Percentiles rank a stretch among this genome's conserved stretches.
Evolutionary conservation across 1,140 invertebrate species (phyloP).

Genomic region (Temnothorax nylanderi): DNA sequence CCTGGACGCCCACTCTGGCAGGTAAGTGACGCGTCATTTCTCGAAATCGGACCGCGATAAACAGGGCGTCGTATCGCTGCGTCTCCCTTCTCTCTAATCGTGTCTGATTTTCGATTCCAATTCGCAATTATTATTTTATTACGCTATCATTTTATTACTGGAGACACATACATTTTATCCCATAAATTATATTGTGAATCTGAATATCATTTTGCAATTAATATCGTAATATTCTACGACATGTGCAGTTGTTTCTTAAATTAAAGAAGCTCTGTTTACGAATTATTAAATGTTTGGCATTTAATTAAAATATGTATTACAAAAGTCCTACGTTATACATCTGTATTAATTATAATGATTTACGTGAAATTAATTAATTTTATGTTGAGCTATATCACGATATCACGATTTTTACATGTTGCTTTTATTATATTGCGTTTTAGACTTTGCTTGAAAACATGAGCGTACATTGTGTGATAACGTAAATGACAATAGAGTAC

Average conservation of each 20-base stretch:
- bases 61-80: background rate
- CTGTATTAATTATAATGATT: background rate
- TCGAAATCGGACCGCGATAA: background rate
- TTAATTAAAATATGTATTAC: background rate
- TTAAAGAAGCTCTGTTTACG: background rate
- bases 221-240: background rate
- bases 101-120: background rate
- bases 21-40: conserved; percentile 69
- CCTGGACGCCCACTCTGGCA: conserved; percentile 84
- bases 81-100: background rate
- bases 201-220: background rate
- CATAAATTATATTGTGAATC: background rate
- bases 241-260: background rate
- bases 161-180: background rate
- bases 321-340: background rate
- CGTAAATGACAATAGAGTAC: background rate
- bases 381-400: background rate
- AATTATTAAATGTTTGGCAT: background rate
- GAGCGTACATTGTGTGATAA: background rate
- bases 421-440: background rate
- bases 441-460: background rate
- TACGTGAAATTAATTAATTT: background rate
- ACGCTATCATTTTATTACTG: background rate
- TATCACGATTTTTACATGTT: background rate
- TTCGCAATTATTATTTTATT: background rate